Evolutionary conservation across 2,113 vertebrate genomes (phyloP).

Genomic region (Rhinolophus sinicus): DNA sequence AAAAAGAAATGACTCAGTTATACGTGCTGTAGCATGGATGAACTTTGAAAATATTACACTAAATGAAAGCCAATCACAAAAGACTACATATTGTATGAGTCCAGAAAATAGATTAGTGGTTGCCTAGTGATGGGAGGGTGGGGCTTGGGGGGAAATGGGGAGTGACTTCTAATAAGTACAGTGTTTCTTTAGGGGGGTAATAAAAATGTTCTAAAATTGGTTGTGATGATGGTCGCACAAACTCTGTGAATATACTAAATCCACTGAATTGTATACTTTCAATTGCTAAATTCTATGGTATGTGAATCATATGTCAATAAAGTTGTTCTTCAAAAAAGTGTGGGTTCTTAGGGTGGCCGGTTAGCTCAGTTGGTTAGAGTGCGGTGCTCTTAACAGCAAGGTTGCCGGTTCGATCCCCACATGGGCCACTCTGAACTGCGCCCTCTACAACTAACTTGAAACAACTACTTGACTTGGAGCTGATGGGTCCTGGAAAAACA

Average conservation of each 20-base stretch:
- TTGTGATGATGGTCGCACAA: neutral
- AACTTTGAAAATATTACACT: neutral
- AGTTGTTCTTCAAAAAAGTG: neutral
- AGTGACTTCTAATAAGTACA: neutral
- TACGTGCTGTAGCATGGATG: neutral
- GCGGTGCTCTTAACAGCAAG: too few relatives aligned
- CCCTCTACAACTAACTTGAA: too few relatives aligned
- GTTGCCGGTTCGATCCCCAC: too few relatives aligned
- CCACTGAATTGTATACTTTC: neutral
- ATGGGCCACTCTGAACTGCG: too few relatives aligned
- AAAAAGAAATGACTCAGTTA: neutral
- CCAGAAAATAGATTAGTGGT: neutral
- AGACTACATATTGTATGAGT: neutral
- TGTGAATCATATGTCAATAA: neutral
- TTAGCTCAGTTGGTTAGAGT: too few relatives aligned
- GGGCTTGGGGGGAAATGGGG: neutral
- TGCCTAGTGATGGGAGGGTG: neutral
- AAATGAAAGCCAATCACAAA: neutral
- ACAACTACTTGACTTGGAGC: too few relatives aligned
- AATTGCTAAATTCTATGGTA: neutral
- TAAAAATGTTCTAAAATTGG: neutral
- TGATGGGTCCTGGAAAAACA: too few relatives aligned
- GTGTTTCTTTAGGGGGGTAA: neutral
- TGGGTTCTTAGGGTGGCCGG: neutral
- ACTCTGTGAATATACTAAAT: neutral